Base-by-base conservation (phyloP, 2,888 invertebrate species). In the Eupsilia transversa region DNA sequence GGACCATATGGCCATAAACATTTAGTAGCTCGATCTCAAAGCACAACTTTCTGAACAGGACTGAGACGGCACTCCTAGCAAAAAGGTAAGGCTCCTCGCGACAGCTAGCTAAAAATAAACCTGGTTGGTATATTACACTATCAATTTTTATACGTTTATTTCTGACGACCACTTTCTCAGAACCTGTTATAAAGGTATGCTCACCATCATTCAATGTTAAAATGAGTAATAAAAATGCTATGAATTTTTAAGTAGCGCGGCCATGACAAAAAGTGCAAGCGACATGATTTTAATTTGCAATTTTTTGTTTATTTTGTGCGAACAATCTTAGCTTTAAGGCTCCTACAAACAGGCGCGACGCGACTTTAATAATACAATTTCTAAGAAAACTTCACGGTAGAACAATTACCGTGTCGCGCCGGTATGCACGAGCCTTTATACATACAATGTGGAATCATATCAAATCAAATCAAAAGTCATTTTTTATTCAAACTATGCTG, bases 131-230 rank as follows among this genome's bases (percentile, higher is more conserved):
- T 73, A 83, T 64, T 67, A 63, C 66, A 65, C 72, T 84, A 64
- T 80, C 23, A 72, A 67, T 74, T 84, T 84, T 83, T 83, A 74
- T 77, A 41, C 52, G 63, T 64, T 83, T 77, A 75, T 81, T 81
- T 81, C 64, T 81, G 60, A 68, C 43, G 46, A 64, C 67, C 52
- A 84, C 86, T 84, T 85, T 85, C 83, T 78, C 80, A 41, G 63
- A 77, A 71, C 84, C 72, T 63, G 78, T 79, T 72, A 14, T 69
- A 14, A 14, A 17, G 71, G 68, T 84, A 70, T 73, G 82, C 66
- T 74, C 56, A 30, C 79, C 77, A 83, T 82, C 46, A 61, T 75
- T 85, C 63, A 72, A 82, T 84, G 86, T 69, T 64, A 85, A 84
- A 80, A 75, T 84, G 14, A 64, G 72, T 49, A 69, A 14, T 77